A percentile compares a stretch with the other conserved stretches of the same genome.
These are phyloP conservation scores for Trichonephila clavipes DNA, from an alignment of 1,140 invertebrate genomes.

Conservation along the genomic window DNA sequence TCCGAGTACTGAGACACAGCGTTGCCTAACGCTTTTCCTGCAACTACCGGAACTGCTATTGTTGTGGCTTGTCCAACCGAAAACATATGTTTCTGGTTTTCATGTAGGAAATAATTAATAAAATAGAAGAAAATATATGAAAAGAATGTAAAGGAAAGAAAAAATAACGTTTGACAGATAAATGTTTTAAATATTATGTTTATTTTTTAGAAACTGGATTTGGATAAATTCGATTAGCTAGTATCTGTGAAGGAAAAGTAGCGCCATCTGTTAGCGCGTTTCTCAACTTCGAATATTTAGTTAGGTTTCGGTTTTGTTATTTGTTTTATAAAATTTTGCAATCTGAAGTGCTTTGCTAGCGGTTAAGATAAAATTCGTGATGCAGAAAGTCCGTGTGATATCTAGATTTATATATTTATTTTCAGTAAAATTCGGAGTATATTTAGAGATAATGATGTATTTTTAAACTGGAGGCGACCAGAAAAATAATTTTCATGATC, in stretches of 20 bases:
- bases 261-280: not conserved
- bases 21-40: constrained; percentile 8
- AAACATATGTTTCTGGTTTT: not conserved
- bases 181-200: not conserved
- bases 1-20: not conserved
- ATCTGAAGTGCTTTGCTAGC: no score
- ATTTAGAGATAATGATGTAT: no score
- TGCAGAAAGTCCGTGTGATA: no score
- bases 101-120: not conserved
- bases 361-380: no score
- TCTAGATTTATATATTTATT: no score
- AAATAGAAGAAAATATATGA: not conserved
- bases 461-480: no score
- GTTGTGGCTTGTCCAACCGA: constrained; percentile 14
- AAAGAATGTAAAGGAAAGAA: not conserved
- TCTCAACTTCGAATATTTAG: not conserved
- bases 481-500: no score
- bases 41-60: constrained; percentile 27
- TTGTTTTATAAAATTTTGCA: not conserved
- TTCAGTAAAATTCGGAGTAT: no score
- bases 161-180: not conserved
- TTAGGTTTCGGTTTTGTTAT: constrained; percentile 3
- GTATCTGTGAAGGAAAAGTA: not conserved
- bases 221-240: not conserved
- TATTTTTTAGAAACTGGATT: no score